These are phyloP conservation scores for Tympanoctomys barrerae DNA, from an alignment of 2,797 vertebrate genomes.

Conservation along the genomic window DNA sequence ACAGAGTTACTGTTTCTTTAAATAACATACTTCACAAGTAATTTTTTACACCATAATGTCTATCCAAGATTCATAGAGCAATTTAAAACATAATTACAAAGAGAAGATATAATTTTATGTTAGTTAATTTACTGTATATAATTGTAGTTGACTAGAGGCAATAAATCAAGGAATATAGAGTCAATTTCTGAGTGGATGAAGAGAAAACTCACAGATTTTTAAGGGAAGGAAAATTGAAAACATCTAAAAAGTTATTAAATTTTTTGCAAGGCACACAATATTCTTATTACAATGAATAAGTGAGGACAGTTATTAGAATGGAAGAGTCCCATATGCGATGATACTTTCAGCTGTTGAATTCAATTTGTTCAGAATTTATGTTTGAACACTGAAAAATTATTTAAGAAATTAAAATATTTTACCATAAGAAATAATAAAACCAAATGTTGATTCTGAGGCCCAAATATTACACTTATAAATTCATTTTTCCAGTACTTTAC, in stretches of 20 bases:
- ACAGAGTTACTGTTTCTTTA: neutral
- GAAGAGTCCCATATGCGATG: neutral
- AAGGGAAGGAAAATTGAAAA: neutral
- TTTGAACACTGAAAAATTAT: neutral
- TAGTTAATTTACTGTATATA: constrained; percentile 6
- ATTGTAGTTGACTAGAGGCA: neutral
- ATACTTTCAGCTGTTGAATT: neutral
- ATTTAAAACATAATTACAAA: constrained; percentile 57
- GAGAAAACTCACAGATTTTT: neutral
- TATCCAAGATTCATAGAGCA: constrained; percentile 42
- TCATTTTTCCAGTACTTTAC: neutral
- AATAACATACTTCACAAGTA: constrained; percentile 61
- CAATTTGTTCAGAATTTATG: neutral
- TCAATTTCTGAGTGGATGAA: neutral
- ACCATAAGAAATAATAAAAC: neutral
- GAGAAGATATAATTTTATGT: constrained; percentile 58
- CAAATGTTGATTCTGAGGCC: neutral
- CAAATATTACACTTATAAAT: neutral
- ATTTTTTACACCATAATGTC: neutral
- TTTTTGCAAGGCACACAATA: neutral
- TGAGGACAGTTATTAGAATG: neutral
- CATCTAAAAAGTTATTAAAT: neutral
- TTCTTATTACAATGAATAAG: constrained; percentile 17
- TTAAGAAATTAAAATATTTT: neutral
- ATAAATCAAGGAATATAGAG: neutral